Percentiles rank a stretch among this genome's conserved stretches.
phyloP scores from a whole-genome alignment of 2,113 vertebrate species.

The Mola mola region DNA sequence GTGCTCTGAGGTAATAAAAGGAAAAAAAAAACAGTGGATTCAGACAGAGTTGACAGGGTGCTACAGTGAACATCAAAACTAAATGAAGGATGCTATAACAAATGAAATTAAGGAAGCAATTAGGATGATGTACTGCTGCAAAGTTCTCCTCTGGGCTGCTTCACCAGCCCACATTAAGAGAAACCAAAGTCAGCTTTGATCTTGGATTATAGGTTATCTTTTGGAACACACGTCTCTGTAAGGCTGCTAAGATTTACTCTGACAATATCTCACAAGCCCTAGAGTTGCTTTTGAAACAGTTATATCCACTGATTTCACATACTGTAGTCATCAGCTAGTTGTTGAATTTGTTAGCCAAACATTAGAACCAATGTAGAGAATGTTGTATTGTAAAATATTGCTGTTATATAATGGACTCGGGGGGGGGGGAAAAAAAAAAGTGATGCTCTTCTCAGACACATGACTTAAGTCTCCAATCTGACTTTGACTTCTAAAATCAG shows the following conservation, averaged over 20 bases:
- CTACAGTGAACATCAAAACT: constrained; percentile 2
- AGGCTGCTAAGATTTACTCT: neutral
- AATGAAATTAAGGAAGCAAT: constrained; percentile 14
- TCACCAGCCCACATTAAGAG: constrained; percentile 39
- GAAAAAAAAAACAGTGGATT: constrained; percentile 1
- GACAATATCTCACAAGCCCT: neutral
- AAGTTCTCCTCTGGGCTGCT: constrained; percentile 11
- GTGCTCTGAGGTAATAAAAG: constrained; percentile 6
- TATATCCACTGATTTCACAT: too few species aligned
- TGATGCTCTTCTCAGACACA: too few species aligned
- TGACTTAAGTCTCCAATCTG: too few species aligned
- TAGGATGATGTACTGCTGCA: constrained; percentile 20
- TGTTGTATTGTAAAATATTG: too few species aligned
- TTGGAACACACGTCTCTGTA: neutral
- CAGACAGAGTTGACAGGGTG: neutral
- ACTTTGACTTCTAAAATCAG: too few species aligned
- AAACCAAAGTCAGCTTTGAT: constrained; percentile 42
- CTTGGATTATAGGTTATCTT: constrained; percentile 38
- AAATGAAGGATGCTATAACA: neutral
- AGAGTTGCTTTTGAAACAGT: neutral
- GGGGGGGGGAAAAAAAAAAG: too few species aligned
- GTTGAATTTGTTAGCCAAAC: too few species aligned
- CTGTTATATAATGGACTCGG: too few species aligned
- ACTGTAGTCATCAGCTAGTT: too few species aligned
- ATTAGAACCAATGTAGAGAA: too few species aligned